Base-by-base conservation (phyloP, 2,888 invertebrate genomes). In the Neoscelio sp. region DNA sequence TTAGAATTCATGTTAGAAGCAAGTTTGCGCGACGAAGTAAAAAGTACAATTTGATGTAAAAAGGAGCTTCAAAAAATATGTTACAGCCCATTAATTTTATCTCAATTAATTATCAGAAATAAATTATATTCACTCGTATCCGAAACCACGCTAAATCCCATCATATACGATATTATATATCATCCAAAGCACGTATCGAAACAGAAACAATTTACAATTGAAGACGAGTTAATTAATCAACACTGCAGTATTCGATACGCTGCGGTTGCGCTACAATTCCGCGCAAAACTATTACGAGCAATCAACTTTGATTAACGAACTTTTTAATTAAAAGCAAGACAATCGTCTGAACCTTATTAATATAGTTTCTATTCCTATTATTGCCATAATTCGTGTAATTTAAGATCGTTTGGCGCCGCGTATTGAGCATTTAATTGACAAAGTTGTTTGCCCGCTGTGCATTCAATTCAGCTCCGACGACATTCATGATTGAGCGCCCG, bases 391-490 rank as follows among this genome's bases (percentile, higher is more conserved):
- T 65, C 58, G 40, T 74, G 56, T 65, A 74, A 65, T 65, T 65
- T 65, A 74, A 74, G 50, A 30, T 65, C 67, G 26, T 60, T 65
- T 67, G 67, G 52, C 58, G 58, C 58, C 28, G 58, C 38, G 50
- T 56, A 74, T 48, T 48, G 58, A 64, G 40, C 33, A 74, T 74
- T 74, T 74, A 65, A 74, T 65, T 65, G 40, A 74, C 65, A 65
- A 74, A 74, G 48, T 74, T 74, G 48, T 13, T 42, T 23, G 23
- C 23, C 23, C 33, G 23, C 74, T 4, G 46, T 48, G 58, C 46
- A 48, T 58, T 56, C 50, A 38, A 65, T 74, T 42, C 50, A 65
- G 40, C 40, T 64, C 50, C n/a, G n/a, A n/a, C n/a, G n/a, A n/a
- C n/a, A n/a, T n/a, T n/a, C n/a, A n/a, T n/a, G n/a, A n/a, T n/a